Percentiles rank a stretch among this genome's conserved stretches.
Evolutionary conservation across 1,140 invertebrate genomes (phyloP).

Genomic region (Drosophila lowei): DNA sequence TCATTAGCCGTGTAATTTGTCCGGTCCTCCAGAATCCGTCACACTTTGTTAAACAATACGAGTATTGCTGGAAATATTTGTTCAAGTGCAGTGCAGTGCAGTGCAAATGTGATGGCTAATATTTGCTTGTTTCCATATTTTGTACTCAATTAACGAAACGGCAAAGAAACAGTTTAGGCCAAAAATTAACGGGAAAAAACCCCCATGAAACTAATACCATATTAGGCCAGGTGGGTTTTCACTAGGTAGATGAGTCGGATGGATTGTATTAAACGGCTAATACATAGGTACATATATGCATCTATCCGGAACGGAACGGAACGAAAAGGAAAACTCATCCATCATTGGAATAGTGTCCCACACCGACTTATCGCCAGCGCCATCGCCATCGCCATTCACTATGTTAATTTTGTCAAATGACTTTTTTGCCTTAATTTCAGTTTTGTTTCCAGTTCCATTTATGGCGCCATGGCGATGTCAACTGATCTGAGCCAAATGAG

Average conservation of each 20-base stretch:
- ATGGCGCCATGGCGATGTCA: constrained; percentile 27
- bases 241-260: background rate
- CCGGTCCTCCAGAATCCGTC: constrained; percentile 13
- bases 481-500: constrained; percentile 1
- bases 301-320: constrained; percentile 29
- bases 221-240: too few relatives aligned
- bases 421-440: constrained; percentile 28
- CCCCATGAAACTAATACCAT: background rate
- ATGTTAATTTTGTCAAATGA: constrained; percentile 31
- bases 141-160: constrained; percentile 11
- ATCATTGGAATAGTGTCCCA: constrained; percentile 25
- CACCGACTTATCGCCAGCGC: constrained; percentile 1
- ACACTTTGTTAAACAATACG: constrained; percentile 10
- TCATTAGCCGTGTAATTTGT: constrained; percentile 22
- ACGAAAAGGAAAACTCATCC: constrained; percentile 5
- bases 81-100: constrained; percentile 18
- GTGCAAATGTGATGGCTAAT: constrained; percentile 2
- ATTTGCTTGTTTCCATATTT: constrained; percentile 5
- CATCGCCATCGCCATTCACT: constrained; percentile 7
- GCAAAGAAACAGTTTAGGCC: constrained; percentile 10
- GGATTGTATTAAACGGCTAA: constrained; percentile 10
- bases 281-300: too few relatives aligned
- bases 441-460: constrained; percentile 16
- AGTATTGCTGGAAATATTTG: constrained; percentile 25
- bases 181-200: constrained; percentile 10